phyloP scores from a whole-genome alignment of 2,797 vertebrate species.

The Todus mexicanus region DNA sequence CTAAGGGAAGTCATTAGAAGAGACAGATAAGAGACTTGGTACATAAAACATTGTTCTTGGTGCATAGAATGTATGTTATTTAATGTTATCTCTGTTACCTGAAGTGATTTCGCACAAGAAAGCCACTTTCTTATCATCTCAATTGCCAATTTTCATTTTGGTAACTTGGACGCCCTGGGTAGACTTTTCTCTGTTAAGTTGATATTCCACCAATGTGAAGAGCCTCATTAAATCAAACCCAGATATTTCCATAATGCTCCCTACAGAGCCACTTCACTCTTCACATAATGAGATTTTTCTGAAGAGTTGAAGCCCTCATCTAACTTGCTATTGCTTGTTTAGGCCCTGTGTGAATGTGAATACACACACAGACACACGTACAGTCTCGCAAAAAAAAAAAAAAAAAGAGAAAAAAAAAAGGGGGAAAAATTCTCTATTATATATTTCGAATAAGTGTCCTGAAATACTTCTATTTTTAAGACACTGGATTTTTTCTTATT shows the following conservation, averaged over 20 bases:
- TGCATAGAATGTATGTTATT: slow-evolving; percentile 90
- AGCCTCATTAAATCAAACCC: slow-evolving; percentile 93
- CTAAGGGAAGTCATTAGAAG: slow-evolving; percentile 99
- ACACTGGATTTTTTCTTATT: slow-evolving; percentile 76
- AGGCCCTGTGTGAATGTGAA: slow-evolving; percentile 75
- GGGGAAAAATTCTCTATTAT: not conserved
- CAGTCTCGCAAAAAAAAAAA: not conserved
- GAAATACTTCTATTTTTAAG: slow-evolving; percentile 71
- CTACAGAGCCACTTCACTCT: slow-evolving; percentile 88
- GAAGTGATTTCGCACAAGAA: slow-evolving; percentile 82
- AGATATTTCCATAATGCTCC: slow-evolving; percentile 94
- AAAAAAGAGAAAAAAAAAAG: no score
- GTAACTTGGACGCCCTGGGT: slow-evolving; percentile 84
- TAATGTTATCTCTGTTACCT: slow-evolving; percentile 89
- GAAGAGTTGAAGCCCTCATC: slow-evolving; percentile 87
- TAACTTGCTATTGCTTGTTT: slow-evolving; percentile 84
- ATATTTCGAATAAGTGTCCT: slow-evolving; percentile 68
- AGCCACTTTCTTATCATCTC: slow-evolving; percentile 83
- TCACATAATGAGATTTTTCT: slow-evolving; percentile 90
- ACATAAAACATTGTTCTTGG: slow-evolving; percentile 95
- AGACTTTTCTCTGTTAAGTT: slow-evolving; percentile 85
- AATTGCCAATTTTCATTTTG: slow-evolving; percentile 87
- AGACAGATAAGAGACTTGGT: slow-evolving; percentile 97
- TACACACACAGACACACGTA: slow-evolving; percentile 9
- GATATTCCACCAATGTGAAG: slow-evolving; percentile 87